phyloP scores from a whole-genome alignment of 2,888 invertebrate species.

The Parelbella ahira region DNA sequence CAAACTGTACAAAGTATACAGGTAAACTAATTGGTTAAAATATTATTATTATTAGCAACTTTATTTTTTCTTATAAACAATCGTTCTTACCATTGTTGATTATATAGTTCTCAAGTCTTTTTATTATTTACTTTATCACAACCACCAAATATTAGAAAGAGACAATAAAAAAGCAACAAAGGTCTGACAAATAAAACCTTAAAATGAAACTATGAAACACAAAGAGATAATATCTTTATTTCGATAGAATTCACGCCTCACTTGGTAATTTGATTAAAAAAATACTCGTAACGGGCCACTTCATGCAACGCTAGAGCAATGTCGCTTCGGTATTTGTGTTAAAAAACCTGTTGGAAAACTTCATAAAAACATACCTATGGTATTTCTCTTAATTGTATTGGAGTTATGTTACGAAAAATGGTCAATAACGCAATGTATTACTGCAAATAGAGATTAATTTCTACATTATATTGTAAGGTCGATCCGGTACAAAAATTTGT shows the following conservation, averaged over 20 bases:
- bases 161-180: no score
- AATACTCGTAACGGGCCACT: constrained; percentile 18
- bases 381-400: constrained; percentile 12
- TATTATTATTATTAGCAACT: no score
- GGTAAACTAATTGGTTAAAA: no score
- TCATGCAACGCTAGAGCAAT: constrained; percentile 17
- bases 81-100: no score
- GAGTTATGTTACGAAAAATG: constrained; percentile 3
- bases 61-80: no score
- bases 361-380: constrained; percentile 12
- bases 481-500: no score
- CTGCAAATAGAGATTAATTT: constrained; percentile 7
- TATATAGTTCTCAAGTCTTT: no score
- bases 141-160: no score
- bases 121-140: no score
- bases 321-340: constrained; percentile 22
- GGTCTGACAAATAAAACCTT: constrained; percentile 1
- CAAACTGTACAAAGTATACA: no score
- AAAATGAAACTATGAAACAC: neutral
- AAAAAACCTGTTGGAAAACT: constrained; percentile 19
- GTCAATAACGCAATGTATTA: neutral
- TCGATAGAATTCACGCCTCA: constrained; percentile 15
- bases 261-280: constrained; percentile 16
- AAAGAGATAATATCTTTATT: constrained; percentile 14
- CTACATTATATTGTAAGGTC: no score